Base-by-base conservation (phyloP, 2,888 invertebrate genomes). In the Drosophila anomalata region DNA sequence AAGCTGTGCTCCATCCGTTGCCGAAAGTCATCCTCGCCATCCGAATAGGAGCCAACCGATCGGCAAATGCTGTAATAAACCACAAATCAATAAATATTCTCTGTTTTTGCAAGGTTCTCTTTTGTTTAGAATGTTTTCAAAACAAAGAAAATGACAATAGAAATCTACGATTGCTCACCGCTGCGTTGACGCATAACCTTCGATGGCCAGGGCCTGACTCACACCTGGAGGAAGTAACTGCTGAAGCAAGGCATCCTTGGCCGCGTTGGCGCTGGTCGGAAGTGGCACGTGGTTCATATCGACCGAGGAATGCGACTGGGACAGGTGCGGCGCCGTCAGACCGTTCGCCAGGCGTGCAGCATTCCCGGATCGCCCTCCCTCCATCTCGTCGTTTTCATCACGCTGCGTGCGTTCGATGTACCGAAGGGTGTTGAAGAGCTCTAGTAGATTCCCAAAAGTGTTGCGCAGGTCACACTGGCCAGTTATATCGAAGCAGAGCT, bases 401-500 rank as follows among this genome's bases (percentile, higher is more conserved):
- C 77, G 75, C 61, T 81, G 79, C 5, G 74, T 82, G 31, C 77
- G 87, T 60, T 89, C 88, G 53, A 86, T 83, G 51, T 82, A 73
- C 3, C 76, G 75, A 52, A 90, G 70, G 17, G 76, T 80, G 17
- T 74, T 69, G 58, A 92, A 89, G 24, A 92, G 75, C 22, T 89
- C 79, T 33, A 89, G 60, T 31, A 92, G 79, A 83, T 90, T 92
- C 1, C 89, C 87, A 72, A 92, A 87, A 0, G 91, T 91, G 33
- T 87, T 86, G 11, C 89, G 79, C 51, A 89, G 67, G 74, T 92
- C 90, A 62, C 89, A 90, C 26, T 76, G 79, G 33, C 88, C 85
- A 48, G 83, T 82, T 57, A 89, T 86, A 68, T 90, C 90, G 51
- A 78, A 90, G 73, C 90, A 91, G n/a, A 98, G 92, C 92, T 99